phyloP scores from a whole-genome alignment of 2,888 invertebrate genomes.

The Autographa pulchrina region DNA sequence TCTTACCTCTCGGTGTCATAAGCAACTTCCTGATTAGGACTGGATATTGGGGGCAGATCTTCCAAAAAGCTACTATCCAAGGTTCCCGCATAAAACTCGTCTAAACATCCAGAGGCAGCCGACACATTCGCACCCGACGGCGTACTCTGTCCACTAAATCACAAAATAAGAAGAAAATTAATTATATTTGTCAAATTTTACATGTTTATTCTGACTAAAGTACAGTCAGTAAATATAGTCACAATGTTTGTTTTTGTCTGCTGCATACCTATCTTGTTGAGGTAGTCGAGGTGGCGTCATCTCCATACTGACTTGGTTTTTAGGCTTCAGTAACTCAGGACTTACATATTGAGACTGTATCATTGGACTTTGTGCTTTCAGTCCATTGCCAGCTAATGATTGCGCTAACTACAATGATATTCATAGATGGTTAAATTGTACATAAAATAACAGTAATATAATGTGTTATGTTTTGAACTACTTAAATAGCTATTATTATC shows the following conservation, averaged over 20 bases:
- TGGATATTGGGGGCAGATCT: constrained; percentile 84
- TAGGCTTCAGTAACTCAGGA: constrained; percentile 73
- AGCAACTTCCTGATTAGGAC: constrained; percentile 66
- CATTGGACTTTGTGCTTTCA: constrained; percentile 65
- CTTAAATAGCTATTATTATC: too few relatives aligned
- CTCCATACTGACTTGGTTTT: constrained; percentile 76
- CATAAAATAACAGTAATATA: neutral
- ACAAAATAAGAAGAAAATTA: constrained; percentile 1
- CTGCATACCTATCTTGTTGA: constrained; percentile 76
- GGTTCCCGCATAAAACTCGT: constrained; percentile 91
- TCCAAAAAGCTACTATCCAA: constrained; percentile 94
- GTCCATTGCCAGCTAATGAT: constrained; percentile 69
- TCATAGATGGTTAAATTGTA: neutral
- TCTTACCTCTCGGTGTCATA: constrained; percentile 81
- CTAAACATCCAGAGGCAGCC: constrained; percentile 91
- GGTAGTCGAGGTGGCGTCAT: constrained; percentile 73
- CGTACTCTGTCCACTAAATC: constrained; percentile 71
- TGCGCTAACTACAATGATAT: constrained; percentile 75
- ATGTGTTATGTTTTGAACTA: too few relatives aligned
- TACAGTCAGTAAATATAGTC: constrained; percentile 4
- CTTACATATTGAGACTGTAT: constrained; percentile 79
- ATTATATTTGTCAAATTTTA: neutral
- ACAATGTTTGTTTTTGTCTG: neutral
- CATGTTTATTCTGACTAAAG: neutral
- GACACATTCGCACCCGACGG: constrained; percentile 71